Conservation (phyloP, 2,888 invertebrate species). For the Maniola hyperantus region DNA sequence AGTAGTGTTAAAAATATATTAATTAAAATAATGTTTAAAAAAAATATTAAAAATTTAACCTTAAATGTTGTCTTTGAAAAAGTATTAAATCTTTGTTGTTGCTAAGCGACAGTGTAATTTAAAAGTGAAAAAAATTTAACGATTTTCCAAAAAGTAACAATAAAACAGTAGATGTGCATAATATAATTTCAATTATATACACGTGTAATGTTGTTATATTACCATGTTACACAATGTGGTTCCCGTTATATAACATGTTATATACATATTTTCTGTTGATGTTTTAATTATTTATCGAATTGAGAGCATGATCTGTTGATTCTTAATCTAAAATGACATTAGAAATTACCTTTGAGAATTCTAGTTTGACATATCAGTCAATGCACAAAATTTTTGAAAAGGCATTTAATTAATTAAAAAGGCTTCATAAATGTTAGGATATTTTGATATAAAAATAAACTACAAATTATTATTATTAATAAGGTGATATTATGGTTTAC, state of each 20-base stretch:
- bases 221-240: background rate
- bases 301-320: background rate
- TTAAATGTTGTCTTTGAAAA: background rate
- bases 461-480: constrained; percentile 13
- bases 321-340: constrained; percentile 7
- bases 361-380: constrained; percentile 26
- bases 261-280: background rate
- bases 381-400: constrained; percentile 28
- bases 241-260: too few relatives aligned
- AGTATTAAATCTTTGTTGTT: background rate
- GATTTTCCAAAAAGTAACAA: background rate
- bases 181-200: background rate
- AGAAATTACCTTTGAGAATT: background rate
- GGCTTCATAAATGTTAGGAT: constrained; percentile 1
- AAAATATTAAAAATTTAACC: background rate
- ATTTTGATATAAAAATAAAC: constrained; percentile 2
- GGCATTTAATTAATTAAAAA: constrained; percentile 5
- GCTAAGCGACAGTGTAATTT: background rate
- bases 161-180: background rate
- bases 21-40: background rate
- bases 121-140: background rate
- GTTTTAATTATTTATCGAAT: background rate
- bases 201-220: background rate
- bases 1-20: background rate
- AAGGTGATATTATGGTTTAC: constrained; percentile 6